Conservation (phyloP, 2,888 invertebrate genomes). For the Orthosia cruda region DNA sequence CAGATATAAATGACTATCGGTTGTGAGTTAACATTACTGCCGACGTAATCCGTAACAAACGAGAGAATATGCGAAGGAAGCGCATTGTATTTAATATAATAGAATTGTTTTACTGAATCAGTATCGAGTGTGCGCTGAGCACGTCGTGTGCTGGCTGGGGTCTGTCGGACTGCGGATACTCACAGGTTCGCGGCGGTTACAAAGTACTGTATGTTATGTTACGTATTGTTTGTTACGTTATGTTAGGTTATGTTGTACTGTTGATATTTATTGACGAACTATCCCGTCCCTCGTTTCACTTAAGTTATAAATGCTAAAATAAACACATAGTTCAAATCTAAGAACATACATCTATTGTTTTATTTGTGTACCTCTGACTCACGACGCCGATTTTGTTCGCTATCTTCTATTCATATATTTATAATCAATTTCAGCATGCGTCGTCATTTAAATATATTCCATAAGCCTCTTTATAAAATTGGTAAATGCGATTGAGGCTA, state of each 20-base stretch:
- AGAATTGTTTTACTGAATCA: not conserved
- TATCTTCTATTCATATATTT: too few relatives aligned
- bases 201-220: constrained; percentile 11
- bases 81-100: not conserved
- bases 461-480: too few relatives aligned
- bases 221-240: constrained; percentile 25
- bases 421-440: too few relatives aligned
- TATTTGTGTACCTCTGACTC: constrained; percentile 58
- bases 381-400: not conserved
- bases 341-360: constrained; percentile 62
- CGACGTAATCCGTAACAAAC: constrained; percentile 4
- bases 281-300: constrained; percentile 89
- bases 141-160: not conserved
- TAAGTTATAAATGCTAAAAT: constrained; percentile 84
- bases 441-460: too few relatives aligned
- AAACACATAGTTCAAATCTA: constrained; percentile 81
- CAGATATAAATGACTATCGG: constrained; percentile 22
- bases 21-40: constrained; percentile 48
- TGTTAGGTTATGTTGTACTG: constrained; percentile 55
- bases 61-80: not conserved
- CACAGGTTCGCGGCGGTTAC: not conserved
- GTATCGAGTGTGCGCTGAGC: not conserved
- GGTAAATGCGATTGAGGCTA: too few relatives aligned
- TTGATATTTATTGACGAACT: constrained; percentile 81
- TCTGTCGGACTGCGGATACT: not conserved